Base-by-base conservation (phyloP, 1,140 invertebrate genomes). In the Euwallacea similis region DNA sequence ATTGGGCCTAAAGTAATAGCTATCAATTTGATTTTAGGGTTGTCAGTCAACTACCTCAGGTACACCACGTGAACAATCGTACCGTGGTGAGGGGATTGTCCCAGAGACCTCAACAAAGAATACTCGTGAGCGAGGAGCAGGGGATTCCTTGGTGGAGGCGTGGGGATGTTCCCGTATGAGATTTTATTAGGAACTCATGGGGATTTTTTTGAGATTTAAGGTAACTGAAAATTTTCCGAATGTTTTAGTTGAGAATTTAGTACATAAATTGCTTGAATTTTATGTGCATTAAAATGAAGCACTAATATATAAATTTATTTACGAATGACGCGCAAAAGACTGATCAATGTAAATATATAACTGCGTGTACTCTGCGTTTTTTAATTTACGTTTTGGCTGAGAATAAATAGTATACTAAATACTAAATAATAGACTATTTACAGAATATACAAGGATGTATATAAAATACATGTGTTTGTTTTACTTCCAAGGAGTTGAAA, bases 131-230 rank as follows among this genome's bases (percentile, higher is more conserved):
- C 46, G 80, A 81, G 55, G 73, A 80, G 69, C 78, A 76, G 46
- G 80, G 80, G 6, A 78, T 81, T 54, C 80, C 80, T 7, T 81
- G 80, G 80, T 81, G 80, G 80, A 68, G 79, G 69, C 66, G 80
- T 56, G 76, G 78, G 61, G 80, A 81, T 8, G 42, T 61, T 4
- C 21, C 21, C 21, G 21, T 33, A 33, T 33, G 21, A 33, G 21
- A 33, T 33, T 33, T 4, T 33, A 33, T 33, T 33, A 33, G 21
- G 21, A 33, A 33, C 21, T 33, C 21, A 4, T 2, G 21, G 21
- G 21, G 21, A 2, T 33, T 33, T 33, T 33, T 33, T 33, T 33
- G 21, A 33, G 21, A 33, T 33, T 33, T 33, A 33, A 33, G 21
- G 21, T 33, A 33, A 33, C 21, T 33, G 21, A 33, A 33, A 33